Base-by-base conservation (phyloP, 2,888 invertebrate genomes). In the Elmis aenea region DNA sequence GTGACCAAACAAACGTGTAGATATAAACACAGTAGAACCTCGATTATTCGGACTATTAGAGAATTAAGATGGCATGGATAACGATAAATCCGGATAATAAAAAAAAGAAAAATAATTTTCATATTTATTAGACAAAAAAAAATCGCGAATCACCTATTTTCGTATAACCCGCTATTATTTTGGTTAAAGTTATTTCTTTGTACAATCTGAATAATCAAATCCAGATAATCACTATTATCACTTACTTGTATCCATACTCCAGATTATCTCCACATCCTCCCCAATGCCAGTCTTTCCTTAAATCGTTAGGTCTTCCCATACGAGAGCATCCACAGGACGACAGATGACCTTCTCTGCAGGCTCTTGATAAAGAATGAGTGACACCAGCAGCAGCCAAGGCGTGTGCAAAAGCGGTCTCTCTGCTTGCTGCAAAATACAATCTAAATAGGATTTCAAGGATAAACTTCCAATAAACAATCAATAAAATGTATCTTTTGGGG, bases 211-310 rank as follows among this genome's bases (percentile, higher is more conserved):
- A 5, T 18, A 5, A 18, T 18, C 5, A 18, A 18, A 18, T 5
- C 6, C 18, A 18, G 18, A 5, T 5, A 18, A 6, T 18, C 5
- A 18, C 5, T 18, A 18, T 18, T 18, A 23, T 9, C 24, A 73
- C 81, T 79, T 67, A 90, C 86, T 87, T 88, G 75, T 93, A 93
- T 40, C 92, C 92, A 66, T 94, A 95, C 66, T 94, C 91, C 37
- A 95, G 78, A 70, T 99, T 93, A 67, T 97, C 96, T 0, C 95
- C 96, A 58, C 95, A 97, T 13, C 97, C 97, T 15, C 94, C 94
- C 97, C 97, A 97, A 27, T 91, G 84, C 94, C 94, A 97, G 60
- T 95, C 93, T 34, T 80, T 76, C 54, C 88, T 84, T 35, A 95
- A 73, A 61, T 88, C 85, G 52, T 80, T 77, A 3, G 95, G 95